Percentiles rank a stretch among this genome's conserved stretches.
phyloP scores from a whole-genome alignment of 2,113 vertebrate genomes.

The human (Homo sapiens) region DNA sequence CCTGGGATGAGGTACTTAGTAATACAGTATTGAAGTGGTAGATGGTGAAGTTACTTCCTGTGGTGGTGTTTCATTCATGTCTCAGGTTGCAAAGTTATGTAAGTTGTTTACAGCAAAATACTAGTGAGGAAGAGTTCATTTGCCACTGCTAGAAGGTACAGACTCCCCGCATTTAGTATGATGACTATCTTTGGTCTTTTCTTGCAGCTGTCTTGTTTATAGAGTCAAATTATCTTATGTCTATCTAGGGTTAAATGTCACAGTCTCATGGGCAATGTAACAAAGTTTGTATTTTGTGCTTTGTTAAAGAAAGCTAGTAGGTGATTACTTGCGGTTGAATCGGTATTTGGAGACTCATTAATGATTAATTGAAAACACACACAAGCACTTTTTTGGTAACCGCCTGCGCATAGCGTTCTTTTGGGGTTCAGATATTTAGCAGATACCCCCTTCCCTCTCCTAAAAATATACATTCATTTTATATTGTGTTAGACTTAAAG shows the following conservation, averaged over 20 bases:
- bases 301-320: slow-evolving; percentile 57
- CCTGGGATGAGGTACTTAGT: neutral
- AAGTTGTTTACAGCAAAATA: slow-evolving; percentile 67
- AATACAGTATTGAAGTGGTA: neutral
- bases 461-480: neutral
- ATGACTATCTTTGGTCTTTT: slow-evolving; percentile 31
- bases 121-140: slow-evolving; percentile 54
- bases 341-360: slow-evolving; percentile 59
- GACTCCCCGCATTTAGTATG: neutral
- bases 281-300: slow-evolving; percentile 50
- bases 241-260: slow-evolving; percentile 62
- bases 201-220: slow-evolving; percentile 52
- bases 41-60: neutral
- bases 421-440: neutral
- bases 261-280: neutral
- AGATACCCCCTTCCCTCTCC: neutral
- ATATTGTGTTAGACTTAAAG: slow-evolving; percentile 10
- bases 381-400: slow-evolving; percentile 33
- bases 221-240: slow-evolving; percentile 30
- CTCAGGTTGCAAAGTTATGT: slow-evolving; percentile 64
- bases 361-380: slow-evolving; percentile 66
- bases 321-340: slow-evolving; percentile 60
- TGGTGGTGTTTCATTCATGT: neutral
- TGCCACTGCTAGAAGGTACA: slow-evolving; percentile 42
- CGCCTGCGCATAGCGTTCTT: neutral